Percentiles rank a stretch among this genome's conserved stretches.
Evolutionary conservation across 2,888 invertebrate species (phyloP).

Genomic region (Eutolmus rufibarbis): DNA sequence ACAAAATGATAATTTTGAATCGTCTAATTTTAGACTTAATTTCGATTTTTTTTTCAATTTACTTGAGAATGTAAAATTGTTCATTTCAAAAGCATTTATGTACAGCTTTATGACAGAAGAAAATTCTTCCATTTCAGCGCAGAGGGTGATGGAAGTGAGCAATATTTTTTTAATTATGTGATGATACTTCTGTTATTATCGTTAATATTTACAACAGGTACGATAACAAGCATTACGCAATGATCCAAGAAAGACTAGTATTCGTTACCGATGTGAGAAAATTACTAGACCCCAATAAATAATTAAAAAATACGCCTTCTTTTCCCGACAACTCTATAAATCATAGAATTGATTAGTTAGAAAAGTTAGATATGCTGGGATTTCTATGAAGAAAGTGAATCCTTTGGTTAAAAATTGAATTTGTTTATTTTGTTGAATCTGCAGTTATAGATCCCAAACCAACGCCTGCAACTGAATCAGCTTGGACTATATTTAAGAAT

Average conservation of each 20-base stretch:
- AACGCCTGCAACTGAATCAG: no score
- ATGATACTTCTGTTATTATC: neutral
- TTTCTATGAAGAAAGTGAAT: neutral
- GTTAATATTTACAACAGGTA: neutral
- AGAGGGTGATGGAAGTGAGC: neutral
- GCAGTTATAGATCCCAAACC: neutral
- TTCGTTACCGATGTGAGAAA: neutral
- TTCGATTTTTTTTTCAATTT: constrained; percentile 14
- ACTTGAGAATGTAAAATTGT: neutral
- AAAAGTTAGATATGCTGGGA: neutral
- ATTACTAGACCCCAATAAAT: neutral
- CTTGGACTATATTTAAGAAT: no score
- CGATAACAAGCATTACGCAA: neutral
- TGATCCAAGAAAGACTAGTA: neutral
- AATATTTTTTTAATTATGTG: neutral
- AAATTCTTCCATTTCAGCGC: neutral
- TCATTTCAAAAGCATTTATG: constrained; percentile 8
- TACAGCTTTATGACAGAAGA: constrained; percentile 23
- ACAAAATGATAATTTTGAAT: constrained; percentile 46
- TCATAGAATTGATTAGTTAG: neutral
- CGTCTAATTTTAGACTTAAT: constrained; percentile 27
- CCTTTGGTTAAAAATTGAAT: neutral
- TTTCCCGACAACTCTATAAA: neutral
- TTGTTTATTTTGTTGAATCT: neutral
- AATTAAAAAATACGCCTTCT: neutral